Base-by-base conservation (phyloP, 1,140 invertebrate genomes). In the Sycophaga agraensis region DNA sequence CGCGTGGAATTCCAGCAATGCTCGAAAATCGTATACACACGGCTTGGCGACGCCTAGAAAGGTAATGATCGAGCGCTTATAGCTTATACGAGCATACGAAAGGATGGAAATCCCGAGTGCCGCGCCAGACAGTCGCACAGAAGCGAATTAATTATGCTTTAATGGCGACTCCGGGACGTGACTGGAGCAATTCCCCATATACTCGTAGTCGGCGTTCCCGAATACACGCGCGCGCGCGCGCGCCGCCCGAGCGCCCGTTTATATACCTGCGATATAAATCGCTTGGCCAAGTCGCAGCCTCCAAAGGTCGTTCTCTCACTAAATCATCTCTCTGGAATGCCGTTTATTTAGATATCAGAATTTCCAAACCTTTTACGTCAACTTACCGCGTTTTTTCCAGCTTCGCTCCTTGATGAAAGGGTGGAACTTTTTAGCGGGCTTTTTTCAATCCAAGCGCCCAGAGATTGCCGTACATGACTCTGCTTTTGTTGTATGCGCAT, bases 101-200 rank as follows among this genome's bases (percentile, higher is more conserved):
- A 39, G 34, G 31, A 62, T 42, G 53, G 59, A 55, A 56, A 62
- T 42, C 43, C 59, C 59, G 37, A 62, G 46, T 39, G n/a, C 26
- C 50, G 39, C 50, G 50, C 40, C 43, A 54, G 50, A 46, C 59
- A 22, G 40, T 39, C 50, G 21, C n/a, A 54, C 51, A 56, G 59
- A 63, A 50, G 48, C 53, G 48, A 63, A 63, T 63, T 63, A 63
- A 63, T 63, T 63, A 56, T 49, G 11, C 26, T 56, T 62, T 62
- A 63, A 63, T 57, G 48, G 48, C 42, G 46, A 57, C 22, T 22
- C 45, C 16, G 48, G 54, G 48, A 58, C 54, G 31, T 42, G 54
- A 63, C 48, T 59, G 43, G 57, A 55, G 56, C 57, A 59, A 26
- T 46, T 53, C 43, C 16, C 21, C 39, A 14, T n/a, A n/a, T n/a